Percentiles rank a stretch among this genome's conserved stretches.
Evolutionary conservation across 2,888 invertebrate genomes (phyloP).

Genomic region (Cantharis flavilabris): DNA sequence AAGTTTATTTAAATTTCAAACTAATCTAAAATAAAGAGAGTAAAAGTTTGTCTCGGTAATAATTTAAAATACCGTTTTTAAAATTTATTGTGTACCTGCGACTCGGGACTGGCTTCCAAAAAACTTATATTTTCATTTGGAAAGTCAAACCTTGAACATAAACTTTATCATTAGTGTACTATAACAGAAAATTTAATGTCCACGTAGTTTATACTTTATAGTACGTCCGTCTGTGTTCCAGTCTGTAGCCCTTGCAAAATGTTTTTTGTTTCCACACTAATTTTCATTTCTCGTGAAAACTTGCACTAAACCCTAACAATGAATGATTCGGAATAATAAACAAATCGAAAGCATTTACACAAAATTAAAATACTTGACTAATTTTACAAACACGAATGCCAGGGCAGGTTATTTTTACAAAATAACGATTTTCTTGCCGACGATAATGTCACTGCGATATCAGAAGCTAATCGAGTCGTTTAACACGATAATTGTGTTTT

Average conservation of each 20-base stretch:
- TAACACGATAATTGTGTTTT: slow-evolving; percentile 24
- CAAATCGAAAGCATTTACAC: not conserved
- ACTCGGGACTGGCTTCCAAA: not conserved
- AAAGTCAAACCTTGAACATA: not conserved
- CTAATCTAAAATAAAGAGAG: not conserved
- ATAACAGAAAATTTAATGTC: not conserved
- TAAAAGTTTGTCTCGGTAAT: not conserved
- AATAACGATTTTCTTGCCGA: slow-evolving; percentile 24
- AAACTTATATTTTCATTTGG: not conserved
- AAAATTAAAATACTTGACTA: not conserved
- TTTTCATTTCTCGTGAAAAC: not conserved
- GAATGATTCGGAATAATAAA: not conserved
- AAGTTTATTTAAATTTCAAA: not conserved
- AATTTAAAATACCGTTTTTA: not conserved
- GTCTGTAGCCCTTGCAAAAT: not conserved
- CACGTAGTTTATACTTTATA: too few relatives aligned
- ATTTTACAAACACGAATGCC: not conserved
- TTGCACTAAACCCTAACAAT: not conserved
- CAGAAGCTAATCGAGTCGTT: slow-evolving; percentile 26
- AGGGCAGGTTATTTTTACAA: not conserved
- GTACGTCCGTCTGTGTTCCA: too few relatives aligned
- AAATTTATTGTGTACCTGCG: not conserved
- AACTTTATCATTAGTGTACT: not conserved
- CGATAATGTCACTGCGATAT: slow-evolving; percentile 19
- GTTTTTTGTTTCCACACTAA: not conserved